Conservation (phyloP, 2,888 invertebrate species). For the Argynnis bischoffii region DNA sequence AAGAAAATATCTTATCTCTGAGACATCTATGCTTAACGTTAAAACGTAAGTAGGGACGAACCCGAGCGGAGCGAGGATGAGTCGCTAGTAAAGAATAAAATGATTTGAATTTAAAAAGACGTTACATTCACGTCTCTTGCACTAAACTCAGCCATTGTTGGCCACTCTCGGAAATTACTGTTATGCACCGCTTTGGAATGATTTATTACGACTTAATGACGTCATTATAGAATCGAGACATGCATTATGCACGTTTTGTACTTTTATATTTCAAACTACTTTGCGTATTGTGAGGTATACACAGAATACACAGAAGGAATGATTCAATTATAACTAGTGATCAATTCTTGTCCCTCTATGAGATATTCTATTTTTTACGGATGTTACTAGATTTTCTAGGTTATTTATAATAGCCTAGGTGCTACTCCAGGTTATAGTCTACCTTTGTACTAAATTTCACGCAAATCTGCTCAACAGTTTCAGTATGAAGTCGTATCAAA, state of each 20-base stretch:
- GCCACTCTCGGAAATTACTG: conserved; percentile 40
- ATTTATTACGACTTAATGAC: conserved; percentile 42
- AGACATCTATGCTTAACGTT: too few relatives aligned
- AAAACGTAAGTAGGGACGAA: too few relatives aligned
- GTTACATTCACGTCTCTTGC: conserved; percentile 26
- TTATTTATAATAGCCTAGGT: too few relatives aligned
- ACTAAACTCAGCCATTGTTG: conserved; percentile 38
- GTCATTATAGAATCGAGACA: conserved; percentile 33
- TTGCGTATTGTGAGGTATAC: neutral
- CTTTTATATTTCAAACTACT: conserved; percentile 6
- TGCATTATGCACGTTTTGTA: conserved; percentile 30
- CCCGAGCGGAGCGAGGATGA: too few relatives aligned
- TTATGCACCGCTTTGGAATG: conserved; percentile 36
- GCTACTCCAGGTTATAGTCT: too few relatives aligned
- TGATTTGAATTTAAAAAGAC: conserved; percentile 32
- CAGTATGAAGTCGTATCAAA: too few relatives aligned
- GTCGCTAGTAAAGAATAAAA: conserved; percentile 14
- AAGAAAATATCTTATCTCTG: too few relatives aligned
- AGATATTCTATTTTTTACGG: too few relatives aligned
- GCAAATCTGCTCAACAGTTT: too few relatives aligned
- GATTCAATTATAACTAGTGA: neutral
- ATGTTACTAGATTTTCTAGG: too few relatives aligned
- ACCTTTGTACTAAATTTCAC: too few relatives aligned
- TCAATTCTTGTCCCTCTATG: too few relatives aligned
- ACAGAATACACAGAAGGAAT: neutral